These are phyloP conservation scores for Drosophila crucigera DNA, from an alignment of 2,888 invertebrate genomes.

Conservation along the genomic window DNA sequence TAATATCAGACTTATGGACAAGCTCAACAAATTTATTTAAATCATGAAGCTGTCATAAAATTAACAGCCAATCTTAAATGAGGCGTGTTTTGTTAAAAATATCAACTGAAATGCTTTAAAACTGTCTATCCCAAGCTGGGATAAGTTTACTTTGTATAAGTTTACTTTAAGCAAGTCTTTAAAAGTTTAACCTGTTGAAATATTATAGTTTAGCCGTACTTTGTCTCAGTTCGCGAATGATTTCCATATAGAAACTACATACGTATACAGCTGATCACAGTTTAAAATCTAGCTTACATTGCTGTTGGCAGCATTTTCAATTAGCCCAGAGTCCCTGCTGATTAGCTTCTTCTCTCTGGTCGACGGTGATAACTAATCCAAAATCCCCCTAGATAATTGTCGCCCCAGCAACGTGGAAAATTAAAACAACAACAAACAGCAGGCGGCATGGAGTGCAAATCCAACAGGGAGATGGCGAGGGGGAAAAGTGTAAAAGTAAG, in stretches of 20 bases:
- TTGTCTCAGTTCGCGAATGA: background rate
- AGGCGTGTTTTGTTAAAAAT: background rate
- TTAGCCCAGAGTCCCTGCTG: constrained; percentile 59
- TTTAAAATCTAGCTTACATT: constrained; percentile 7
- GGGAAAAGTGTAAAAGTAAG: background rate
- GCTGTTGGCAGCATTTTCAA: constrained; percentile 56
- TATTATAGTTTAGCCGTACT: background rate
- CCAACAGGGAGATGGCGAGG: background rate
- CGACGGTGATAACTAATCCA: constrained; percentile 46
- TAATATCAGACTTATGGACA: background rate
- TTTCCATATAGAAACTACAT: background rate
- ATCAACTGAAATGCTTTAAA: background rate
- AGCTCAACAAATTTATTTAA: background rate
- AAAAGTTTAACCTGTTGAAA: background rate
- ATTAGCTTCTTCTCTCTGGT: constrained; percentile 39
- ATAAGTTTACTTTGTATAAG: too few relatives aligned
- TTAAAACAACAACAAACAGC: constrained; percentile 53
- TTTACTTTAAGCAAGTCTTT: background rate
- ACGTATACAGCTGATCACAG: constrained; percentile 13
- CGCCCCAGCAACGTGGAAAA: constrained; percentile 45
- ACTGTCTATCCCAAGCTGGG: background rate
- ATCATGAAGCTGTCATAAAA: background rate
- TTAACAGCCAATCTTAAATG: background rate
- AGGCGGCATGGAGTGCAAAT: constrained; percentile 24
- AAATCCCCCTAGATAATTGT: constrained; percentile 51